Base-by-base conservation (phyloP, 2,888 invertebrate genomes). In the Molorchus minor region DNA sequence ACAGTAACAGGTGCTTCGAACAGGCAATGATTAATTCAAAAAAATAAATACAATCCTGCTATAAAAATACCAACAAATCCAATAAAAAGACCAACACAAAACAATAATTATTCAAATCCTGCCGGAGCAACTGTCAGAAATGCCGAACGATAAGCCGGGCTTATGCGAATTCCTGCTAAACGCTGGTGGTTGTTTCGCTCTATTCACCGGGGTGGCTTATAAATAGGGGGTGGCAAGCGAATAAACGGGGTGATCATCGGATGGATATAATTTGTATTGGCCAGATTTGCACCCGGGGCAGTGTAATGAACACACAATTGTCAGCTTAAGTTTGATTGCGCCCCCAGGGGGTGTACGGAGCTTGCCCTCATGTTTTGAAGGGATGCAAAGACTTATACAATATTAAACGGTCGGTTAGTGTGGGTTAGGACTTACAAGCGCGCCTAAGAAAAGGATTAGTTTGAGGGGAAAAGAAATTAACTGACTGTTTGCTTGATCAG, bases 281-380 rank as follows among this genome's bases (percentile, higher is more conserved):
- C 81, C 81, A 81, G 81, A 81, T 81, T 81, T 81, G 73, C 80
- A 79, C 80, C 79, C 72, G 56, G 75, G 77, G 79, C 79, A 74
- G 75, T 77, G 79, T 80, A 80, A 80, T 80, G 80, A 80, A 80
- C 80, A 79, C 79, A 80, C 80, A 80, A 80, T 80, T 80, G 81
- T 80, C 80, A 76, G 81, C 81, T 81, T 80, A 80, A 79, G 79
- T 79, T 77, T 80, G 80, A 80, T 80, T 79, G 80, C 78, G 64
- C 77, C 76, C 78, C 76, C 74, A 70, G 76, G n/a, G 33, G 76
- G 70, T 62, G 59, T 45, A 62, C 51, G 47, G 59, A 59, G 55
- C 59, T 61, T 62, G 53, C 69, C 68, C 71, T 67, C 58, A 56
- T 60, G 61, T 59, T 65, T 58, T 59, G 46, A 59, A 53, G 64